These are phyloP conservation scores for Gymnogyps californianus DNA, from an alignment of 2,113 vertebrate species.

Conservation along the genomic window DNA sequence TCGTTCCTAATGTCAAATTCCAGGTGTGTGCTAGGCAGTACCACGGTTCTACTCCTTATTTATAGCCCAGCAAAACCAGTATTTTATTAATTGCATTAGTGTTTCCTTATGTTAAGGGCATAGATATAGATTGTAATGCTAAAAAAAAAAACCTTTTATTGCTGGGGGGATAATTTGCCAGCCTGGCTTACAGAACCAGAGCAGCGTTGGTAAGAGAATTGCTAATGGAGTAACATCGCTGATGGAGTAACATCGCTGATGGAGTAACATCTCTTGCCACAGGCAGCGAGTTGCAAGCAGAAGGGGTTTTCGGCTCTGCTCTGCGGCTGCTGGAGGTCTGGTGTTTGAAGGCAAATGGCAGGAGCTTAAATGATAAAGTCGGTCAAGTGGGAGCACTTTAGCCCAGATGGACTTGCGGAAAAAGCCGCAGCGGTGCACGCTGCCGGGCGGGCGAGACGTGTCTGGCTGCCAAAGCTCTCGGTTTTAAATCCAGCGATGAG, in stretches of 20 bases:
- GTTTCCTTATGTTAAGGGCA: background rate
- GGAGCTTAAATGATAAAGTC: background rate
- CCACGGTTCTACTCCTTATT: accelerated
- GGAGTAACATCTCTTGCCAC: background rate
- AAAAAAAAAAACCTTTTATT: background rate
- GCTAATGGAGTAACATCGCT: background rate
- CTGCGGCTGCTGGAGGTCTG: background rate
- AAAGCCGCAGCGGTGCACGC: accelerated
- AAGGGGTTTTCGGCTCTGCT: background rate
- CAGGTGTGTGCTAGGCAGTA: background rate
- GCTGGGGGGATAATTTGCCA: background rate
- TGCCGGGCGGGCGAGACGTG: accelerated
- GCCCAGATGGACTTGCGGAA: background rate
- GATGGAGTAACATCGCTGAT: background rate
- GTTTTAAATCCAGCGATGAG: background rate
- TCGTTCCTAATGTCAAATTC: background rate
- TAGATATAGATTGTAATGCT: background rate
- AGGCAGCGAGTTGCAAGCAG: background rate
- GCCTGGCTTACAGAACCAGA: background rate
- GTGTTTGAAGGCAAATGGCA: background rate
- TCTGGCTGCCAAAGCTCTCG: background rate
- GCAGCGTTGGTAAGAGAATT: background rate
- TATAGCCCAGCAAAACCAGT: background rate
- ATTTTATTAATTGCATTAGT: background rate
- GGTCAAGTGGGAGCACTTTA: background rate